Evolutionary conservation across 1,140 invertebrate species (phyloP), one percentile per base, ranked within the genome.

Genomic region (Nephotettix cincticeps): DNA sequence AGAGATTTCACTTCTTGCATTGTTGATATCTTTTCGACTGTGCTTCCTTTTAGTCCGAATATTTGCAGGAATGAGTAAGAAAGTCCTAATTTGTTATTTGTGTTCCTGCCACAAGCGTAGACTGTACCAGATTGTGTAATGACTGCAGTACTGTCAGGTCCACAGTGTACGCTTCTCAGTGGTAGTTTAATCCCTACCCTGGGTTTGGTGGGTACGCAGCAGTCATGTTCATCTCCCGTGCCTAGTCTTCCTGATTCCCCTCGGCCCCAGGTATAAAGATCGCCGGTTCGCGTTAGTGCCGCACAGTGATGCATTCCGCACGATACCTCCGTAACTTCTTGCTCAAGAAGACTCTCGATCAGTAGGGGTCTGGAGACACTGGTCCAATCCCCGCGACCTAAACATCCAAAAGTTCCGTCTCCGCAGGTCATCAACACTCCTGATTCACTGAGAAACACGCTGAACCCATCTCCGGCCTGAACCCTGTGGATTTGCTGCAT

Each of bases 401-500:
- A 78, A 74, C 86, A 88, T 40, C 88, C 87, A 70, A 81, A 82
- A 1, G 82, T 79, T 25, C 89, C 89, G 80, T 88, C 86, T 0
- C 92, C 91, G 80, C 90, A 92, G 47, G 88, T 89, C 77, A 92
- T 83, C 0, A 92, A 79, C 36, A 90, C 86, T 17, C 92, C 91
- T 71, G 87, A 86, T 74, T 90, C 86, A 70, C 86, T 89, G 17
- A 88, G 83, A 77, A 93, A 90, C 23, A 92, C 79, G 75, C 87
- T 85, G 76, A 86, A 88, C 2, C 83, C 83, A 64, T 86, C 82
- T 1, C 87, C 87, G 45, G 86, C 87, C 71, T 80, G 82, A 21
- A 86, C 81, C 36, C 84, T 85, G 21, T 14, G 9, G n/a, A n/a
- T n/a, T n/a, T n/a, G n/a, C n/a, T n/a, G n/a, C n/a, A n/a, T n/a